Conservation (phyloP, 2,888 invertebrate species). For the Melikaiella ostensackeni region DNA sequence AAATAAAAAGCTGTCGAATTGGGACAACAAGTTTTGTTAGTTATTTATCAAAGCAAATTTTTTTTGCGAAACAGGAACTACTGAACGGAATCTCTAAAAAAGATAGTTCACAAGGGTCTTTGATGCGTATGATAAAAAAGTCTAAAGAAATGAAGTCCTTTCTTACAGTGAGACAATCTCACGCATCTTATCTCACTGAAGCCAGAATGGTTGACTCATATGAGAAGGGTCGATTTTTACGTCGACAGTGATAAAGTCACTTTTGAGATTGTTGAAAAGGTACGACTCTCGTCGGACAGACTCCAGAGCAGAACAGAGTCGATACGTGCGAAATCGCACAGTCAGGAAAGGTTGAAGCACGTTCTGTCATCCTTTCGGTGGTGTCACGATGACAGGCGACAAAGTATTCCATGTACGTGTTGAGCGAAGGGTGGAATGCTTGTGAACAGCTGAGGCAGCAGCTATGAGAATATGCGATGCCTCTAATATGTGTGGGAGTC, state of each 20-base stretch:
- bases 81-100: background rate
- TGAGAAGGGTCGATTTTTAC: slow-evolving; percentile 57
- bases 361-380: slow-evolving; percentile 48
- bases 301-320: slow-evolving; percentile 43
- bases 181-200: slow-evolving; percentile 4
- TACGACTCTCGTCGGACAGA: slow-evolving; percentile 44
- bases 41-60: too few species aligned
- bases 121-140: background rate
- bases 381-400: slow-evolving; percentile 38
- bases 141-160: background rate
- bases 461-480: slow-evolving; percentile 40
- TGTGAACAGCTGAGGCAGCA: slow-evolving; percentile 64
- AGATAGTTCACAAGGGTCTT: background rate
- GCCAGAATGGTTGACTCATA: slow-evolving; percentile 53
- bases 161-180: background rate
- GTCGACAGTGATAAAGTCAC: slow-evolving; percentile 56
- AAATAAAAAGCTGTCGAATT: too few species aligned
- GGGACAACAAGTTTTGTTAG: too few species aligned
- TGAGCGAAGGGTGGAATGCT: slow-evolving; percentile 42
- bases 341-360: slow-evolving; percentile 51
- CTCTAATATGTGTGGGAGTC: slow-evolving; percentile 5
- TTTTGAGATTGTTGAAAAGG: slow-evolving; percentile 51
- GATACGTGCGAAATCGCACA: slow-evolving; percentile 51
- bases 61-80: too few species aligned
- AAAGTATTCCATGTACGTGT: slow-evolving; percentile 35